Evolutionary conservation across 2,888 invertebrate species (phyloP), one percentile per base, ranked within the genome.

Genomic region (Ceraclea dissimilis): DNA sequence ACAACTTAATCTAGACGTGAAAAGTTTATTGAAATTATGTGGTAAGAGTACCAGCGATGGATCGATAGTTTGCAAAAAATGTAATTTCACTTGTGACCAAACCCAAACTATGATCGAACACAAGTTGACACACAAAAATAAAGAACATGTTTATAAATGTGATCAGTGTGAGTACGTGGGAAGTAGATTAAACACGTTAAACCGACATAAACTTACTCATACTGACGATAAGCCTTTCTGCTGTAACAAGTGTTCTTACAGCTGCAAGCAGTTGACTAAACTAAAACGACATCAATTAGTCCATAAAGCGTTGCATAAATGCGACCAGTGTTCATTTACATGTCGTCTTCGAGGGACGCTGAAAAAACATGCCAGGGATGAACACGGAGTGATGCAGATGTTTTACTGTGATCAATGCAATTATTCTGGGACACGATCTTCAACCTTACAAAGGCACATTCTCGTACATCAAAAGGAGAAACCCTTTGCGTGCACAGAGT

Each of bases 131-230:
- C 54, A 54, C 17, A 54, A 49, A 8, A 20, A 48, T 31, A 22
- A 54, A 39, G 16, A 39, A 13, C 18, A 31, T 2, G 47, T 52
- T 11, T 54, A 50, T 22, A 33, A 16, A n/a, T 56, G 56, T 47
- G 56, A 56, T 52, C 47, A 56, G 34, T 56, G 56, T 10, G 56
- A 56, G 48, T 56, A 52, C 43, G 10, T 22, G 1, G 51, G 52
- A 6, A 51, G 34, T 21, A 52, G 52, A 31, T 20, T 56, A 10
- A 48, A 33, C 20, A 39, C 52, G 2, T 47, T 56, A 26, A 56
- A 52, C 21, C 18, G 56, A n/a, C 56, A 56, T 34, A 56, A 56
- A 16, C 49, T 56, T 26, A 44, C 47, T n/a, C 56, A 56, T 18
- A 49, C 56, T 13, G 52, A 52, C 6, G 22, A 31, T 5, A 56